Evolutionary conservation across 2,113 vertebrate species (phyloP), one percentile per base, ranked within the genome.

Genomic region (Motacilla tschutschensis): DNA sequence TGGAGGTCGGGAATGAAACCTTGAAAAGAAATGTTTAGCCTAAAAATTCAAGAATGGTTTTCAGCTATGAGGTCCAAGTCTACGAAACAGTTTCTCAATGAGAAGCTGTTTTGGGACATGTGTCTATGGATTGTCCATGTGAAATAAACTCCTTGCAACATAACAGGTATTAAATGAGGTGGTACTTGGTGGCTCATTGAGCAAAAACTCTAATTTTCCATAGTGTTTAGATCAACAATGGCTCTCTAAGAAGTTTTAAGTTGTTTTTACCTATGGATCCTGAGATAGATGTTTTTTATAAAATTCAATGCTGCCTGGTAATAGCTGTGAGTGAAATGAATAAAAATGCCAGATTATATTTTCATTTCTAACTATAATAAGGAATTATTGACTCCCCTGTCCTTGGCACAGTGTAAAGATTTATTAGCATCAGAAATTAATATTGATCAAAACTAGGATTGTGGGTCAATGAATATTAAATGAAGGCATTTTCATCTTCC

Each of bases 391-490:
- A 94, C 69, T 82, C 20, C 12, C 26, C 25, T 95, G 80, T 88
- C 91, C 50, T 82, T 94, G 89, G 36, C 20, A 40, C 40, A 79
- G 59, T 65, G 25, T 74, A 91, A 86, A 80, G 89, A 93, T 94
- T 93, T 89, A 89, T 89, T 86, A 82, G 33, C 36, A 86, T 86
- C 77, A 82, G 64, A 91, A 89, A 92, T 79, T 66, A 80, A 89
- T 92, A 94, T 95, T 91, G 90, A 95, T 94, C 80, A 89, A 64
- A 91, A 77, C 71, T 21, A 47, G 75, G 78, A 43, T 63, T 46
- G 19, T 51, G 14, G 67, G 60, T 59, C 85, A 88, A 88, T 92
- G 72, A 79, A 70, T 93, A 88, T 82, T 89, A 87, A 92, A 83
- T 85, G 50, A 88, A 82, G 50, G 41, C 31, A 35, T 94, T 89